phyloP scores from a whole-genome alignment of 2,113 vertebrate genomes.

The Cyanocitta stelleri region DNA sequence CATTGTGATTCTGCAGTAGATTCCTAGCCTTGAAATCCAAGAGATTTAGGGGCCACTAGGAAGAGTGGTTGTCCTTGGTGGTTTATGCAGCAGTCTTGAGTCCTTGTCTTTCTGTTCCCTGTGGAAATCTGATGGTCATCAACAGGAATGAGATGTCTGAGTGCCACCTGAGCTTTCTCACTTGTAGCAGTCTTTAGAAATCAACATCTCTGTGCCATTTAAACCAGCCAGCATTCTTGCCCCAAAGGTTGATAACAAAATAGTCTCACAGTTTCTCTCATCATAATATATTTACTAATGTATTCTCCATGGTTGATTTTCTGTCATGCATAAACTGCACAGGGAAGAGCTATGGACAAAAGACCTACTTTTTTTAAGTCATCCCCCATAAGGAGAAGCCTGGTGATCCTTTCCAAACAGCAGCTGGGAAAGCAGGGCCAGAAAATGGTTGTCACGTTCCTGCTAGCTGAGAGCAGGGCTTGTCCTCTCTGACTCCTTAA shows the following conservation, averaged over 20 bases:
- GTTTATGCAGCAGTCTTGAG: not conserved
- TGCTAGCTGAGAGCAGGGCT: not conserved
- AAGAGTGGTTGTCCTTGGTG: not conserved
- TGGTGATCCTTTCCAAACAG: slow-evolving; percentile 2
- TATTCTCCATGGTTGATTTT: not conserved
- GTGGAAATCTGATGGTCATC: not conserved
- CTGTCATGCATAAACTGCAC: not conserved
- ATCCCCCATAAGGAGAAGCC: not conserved
- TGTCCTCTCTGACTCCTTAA: slow-evolving; percentile 27
- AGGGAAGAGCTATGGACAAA: not conserved
- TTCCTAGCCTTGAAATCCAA: not conserved
- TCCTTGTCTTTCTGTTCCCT: not conserved
- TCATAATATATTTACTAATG: not conserved
- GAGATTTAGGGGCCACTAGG: not conserved
- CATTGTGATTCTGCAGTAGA: not conserved
- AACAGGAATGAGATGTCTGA: not conserved
- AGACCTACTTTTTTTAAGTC: not conserved
- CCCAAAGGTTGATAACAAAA: not conserved
- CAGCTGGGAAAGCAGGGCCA: not conserved
- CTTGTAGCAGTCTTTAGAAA: not conserved
- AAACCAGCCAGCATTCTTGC: not conserved
- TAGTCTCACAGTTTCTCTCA: not conserved
- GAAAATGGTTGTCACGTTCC: slow-evolving; percentile 32
- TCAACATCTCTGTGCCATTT: not conserved
- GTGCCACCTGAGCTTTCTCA: not conserved